phyloP scores from a whole-genome alignment of 2,113 vertebrate genomes.

The Phalacrocorax carbo region DNA sequence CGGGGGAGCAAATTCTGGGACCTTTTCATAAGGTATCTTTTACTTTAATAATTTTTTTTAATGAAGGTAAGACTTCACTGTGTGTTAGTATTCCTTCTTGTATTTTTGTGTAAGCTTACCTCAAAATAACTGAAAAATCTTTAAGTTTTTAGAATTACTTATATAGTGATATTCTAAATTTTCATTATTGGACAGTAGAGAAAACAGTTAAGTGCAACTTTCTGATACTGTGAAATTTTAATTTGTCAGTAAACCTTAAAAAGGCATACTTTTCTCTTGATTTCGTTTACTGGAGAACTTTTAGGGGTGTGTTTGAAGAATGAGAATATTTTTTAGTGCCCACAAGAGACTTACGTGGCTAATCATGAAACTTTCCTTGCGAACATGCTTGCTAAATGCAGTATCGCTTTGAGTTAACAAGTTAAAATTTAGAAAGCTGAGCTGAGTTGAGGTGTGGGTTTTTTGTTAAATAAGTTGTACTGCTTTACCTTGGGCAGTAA shows the following conservation, averaged over 20 bases:
- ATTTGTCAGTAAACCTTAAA: background rate
- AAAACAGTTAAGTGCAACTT: background rate
- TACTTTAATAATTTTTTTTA: background rate
- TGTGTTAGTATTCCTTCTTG: background rate
- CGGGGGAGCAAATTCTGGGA: conserved; percentile 90
- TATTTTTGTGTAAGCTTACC: background rate
- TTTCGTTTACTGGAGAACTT: conserved; percentile 36
- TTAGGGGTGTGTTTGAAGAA: conserved; percentile 7
- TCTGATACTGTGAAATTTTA: background rate
- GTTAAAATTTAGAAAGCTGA: conserved; percentile 15
- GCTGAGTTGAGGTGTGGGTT: background rate
- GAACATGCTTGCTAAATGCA: background rate
- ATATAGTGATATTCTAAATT: background rate
- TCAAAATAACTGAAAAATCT: background rate
- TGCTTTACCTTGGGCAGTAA: background rate
- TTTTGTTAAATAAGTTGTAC: background rate
- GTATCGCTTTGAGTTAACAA: background rate
- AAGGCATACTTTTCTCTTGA: background rate
- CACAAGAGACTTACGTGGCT: conserved; percentile 40
- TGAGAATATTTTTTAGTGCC: conserved; percentile 27
- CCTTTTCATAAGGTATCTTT: conserved; percentile 96
- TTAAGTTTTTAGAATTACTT: background rate
- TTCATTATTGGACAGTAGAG: background rate
- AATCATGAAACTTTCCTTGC: conserved; percentile 17
- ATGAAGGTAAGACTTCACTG: background rate